Base-by-base conservation (phyloP, 37 sponge, comb jelly and placozoan genomes). In the Axinella damicornis region DNA sequence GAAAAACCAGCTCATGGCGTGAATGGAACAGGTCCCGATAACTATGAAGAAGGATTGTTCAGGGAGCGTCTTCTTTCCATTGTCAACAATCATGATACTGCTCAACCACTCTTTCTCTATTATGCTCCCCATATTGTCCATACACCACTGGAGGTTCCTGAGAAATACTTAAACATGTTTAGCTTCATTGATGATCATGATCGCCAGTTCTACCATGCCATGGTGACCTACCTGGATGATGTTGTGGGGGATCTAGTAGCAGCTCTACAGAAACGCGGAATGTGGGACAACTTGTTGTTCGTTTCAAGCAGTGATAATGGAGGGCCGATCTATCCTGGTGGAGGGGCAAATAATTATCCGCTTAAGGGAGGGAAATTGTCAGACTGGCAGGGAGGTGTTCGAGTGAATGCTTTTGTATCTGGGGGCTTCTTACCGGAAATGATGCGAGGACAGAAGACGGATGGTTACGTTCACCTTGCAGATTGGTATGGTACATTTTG, bases 291-390 rank as follows among this genome's bases (percentile, higher is more conserved):
- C 60, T 61, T 85, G 5, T 59, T 90, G 46, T 61, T 79, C 9
- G 65, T 90, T 30, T 37, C 76, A 12, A 77, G 56, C 4, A 59
- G 76, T 30, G 91, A 90, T 61, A 90, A 90, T 85, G 91, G 90
- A 5, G 90, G 87, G 13, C 79, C 79, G 24, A 34, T 37, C 2
- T 55, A 67, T 40, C 65, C 66, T 31, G 75, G 76, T 28, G 73
- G 73, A 28, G 62, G 62, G 11, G 88, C 81, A 9, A 87, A 70
- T 31, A 87, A 87, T 75, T 87, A 69, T 31, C 88, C 88, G 1
- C 73, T 87, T 33, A 68, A 61, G 62, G 62, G 62, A 61, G 62
- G 62, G 13, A 61, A 61, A 25, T 5, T 61, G 6, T 12, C 6
- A 12, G 9, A 9, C 9, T 46, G 46, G 46, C 46, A 46, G 46